These are phyloP conservation scores for Serripes groenlandicus DNA, from an alignment of 2,888 invertebrate genomes.

Conservation along the genomic window DNA sequence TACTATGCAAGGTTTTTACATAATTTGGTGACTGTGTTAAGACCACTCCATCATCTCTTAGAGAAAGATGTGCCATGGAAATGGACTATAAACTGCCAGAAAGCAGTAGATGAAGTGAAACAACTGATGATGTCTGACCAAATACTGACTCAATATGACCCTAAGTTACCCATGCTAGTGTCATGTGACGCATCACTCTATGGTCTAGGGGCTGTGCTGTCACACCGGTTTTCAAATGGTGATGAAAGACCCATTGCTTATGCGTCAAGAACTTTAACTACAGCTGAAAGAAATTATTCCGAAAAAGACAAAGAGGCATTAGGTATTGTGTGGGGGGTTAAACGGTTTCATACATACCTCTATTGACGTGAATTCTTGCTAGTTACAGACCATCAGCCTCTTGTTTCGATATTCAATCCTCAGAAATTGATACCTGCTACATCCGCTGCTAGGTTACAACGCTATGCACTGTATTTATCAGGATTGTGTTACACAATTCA, in stretches of 20 bases:
- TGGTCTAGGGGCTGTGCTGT: no score
- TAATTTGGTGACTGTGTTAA: no score
- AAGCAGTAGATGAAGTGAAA: constrained; percentile 10
- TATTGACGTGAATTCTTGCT: background rate
- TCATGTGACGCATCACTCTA: no score
- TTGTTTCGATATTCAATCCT: background rate
- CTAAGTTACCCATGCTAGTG: background rate
- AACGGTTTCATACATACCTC: constrained; percentile 21
- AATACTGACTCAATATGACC: constrained; percentile 13
- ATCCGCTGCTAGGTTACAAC: constrained; percentile 76
- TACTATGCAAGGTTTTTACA: no score
- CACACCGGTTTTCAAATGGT: background rate
- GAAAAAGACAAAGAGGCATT: no score
- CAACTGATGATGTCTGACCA: constrained; percentile 18
- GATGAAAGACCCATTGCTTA: background rate
- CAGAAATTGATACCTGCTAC: constrained; percentile 70
- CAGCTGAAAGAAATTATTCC: no score
- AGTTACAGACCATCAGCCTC: constrained; percentile 18
- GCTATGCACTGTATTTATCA: constrained; percentile 77
- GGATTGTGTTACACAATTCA: constrained; percentile 82
- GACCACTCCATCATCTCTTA: no score
- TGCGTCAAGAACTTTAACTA: no score
- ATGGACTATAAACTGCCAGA: background rate
- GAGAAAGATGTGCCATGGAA: no score
- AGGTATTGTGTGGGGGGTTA: no score